phyloP scores from a whole-genome alignment of 2,888 invertebrate genomes.

The Drosophila melanosoma region DNA sequence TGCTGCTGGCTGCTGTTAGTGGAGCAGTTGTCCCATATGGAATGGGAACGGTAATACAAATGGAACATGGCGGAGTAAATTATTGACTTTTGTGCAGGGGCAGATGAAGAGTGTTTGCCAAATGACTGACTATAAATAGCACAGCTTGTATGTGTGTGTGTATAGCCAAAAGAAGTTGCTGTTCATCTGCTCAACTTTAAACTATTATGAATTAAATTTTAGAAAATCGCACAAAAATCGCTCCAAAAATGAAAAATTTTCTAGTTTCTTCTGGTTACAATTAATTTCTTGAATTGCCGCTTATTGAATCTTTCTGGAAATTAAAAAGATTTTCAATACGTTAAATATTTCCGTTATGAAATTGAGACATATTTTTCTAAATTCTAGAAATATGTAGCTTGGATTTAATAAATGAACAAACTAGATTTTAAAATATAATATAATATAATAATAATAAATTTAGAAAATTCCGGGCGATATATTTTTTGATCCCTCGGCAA shows the following conservation, averaged over 20 bases:
- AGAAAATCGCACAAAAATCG: background rate
- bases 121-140: conserved; percentile 63
- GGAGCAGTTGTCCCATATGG: conserved; percentile 21
- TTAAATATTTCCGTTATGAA: background rate
- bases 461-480: background rate
- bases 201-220: background rate
- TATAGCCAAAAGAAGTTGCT: conserved; percentile 7
- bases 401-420: background rate
- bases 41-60: conserved; percentile 9
- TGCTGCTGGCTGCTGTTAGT: conserved; percentile 24
- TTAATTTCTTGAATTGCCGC: no score
- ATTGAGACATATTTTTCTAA: background rate
- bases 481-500: background rate
- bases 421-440: no score
- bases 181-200: background rate
- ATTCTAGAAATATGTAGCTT: background rate
- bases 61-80: conserved; percentile 58
- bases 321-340: no score
- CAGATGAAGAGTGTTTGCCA: conserved; percentile 11
- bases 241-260: background rate
- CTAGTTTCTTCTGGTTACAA: no score
- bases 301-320: no score
- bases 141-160: conserved; percentile 28
- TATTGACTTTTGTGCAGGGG: conserved; percentile 59
- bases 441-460: background rate